These are phyloP conservation scores for Zaprionus africanus DNA, from an alignment of 1,140 invertebrate genomes.

Conservation along the genomic window DNA sequence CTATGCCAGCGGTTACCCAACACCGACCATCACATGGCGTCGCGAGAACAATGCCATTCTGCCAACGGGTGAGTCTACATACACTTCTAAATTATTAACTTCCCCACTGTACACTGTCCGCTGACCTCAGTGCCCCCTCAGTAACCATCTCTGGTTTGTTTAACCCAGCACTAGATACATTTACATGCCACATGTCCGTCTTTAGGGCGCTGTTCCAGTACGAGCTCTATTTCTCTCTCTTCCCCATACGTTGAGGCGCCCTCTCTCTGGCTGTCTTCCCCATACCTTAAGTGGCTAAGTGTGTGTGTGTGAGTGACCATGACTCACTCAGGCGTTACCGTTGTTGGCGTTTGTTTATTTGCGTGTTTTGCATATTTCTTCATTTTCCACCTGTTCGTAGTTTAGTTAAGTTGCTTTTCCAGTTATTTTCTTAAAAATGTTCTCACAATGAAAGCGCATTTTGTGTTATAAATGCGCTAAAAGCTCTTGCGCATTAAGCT, in stretches of 20 bases:
- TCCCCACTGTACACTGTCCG: conserved; percentile 13
- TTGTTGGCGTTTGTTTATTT: conserved; percentile 65
- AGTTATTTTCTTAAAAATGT: conserved; percentile 13
- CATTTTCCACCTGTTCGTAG: conserved; percentile 30
- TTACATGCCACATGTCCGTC: conserved; percentile 26
- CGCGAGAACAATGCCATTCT: conserved; percentile 96
- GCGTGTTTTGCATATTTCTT: conserved; percentile 38
- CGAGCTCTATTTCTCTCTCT: not conserved
- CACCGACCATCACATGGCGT: conserved; percentile 94
- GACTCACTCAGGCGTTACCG: conserved; percentile 79
- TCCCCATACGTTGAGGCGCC: conserved; percentile 1
- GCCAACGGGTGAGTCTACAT: conserved; percentile 90
- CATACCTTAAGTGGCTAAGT: not conserved
- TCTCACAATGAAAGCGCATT: conserved; percentile 33
- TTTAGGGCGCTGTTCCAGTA: conserved; percentile 53
- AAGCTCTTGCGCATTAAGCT: conserved; percentile 29
- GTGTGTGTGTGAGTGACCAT: conserved; percentile 56
- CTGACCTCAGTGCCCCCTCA: conserved; percentile 13
- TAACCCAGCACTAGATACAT: conserved; percentile 32
- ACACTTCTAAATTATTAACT: conserved; percentile 17
- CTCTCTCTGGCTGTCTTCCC: conserved; percentile 19
- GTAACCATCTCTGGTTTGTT: conserved; percentile 17
- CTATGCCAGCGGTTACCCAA: conserved; percentile 93
- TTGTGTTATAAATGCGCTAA: conserved; percentile 8
- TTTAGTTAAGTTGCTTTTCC: not conserved